Conservation (phyloP, 2,797 vertebrate species). For the Lycodopsis pacificus region DNA sequence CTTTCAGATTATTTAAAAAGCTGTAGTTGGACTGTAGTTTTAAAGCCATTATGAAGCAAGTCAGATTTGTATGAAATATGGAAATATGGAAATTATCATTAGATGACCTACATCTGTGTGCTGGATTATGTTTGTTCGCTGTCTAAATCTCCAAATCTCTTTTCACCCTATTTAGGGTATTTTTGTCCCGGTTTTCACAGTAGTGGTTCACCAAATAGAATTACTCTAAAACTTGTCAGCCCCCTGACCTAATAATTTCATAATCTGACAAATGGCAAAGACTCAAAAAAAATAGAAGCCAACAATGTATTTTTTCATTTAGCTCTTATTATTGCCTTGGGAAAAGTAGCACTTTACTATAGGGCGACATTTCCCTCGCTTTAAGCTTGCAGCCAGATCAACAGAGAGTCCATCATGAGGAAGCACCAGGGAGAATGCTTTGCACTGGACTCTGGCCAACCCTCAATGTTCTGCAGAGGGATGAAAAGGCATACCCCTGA, state of each 20-base stretch:
- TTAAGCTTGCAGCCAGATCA: slow-evolving; percentile 44
- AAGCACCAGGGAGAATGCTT: slow-evolving; percentile 74
- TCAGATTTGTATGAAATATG: slow-evolving; percentile 31
- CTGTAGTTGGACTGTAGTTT: slow-evolving; percentile 9
- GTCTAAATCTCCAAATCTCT: slow-evolving; percentile 75
- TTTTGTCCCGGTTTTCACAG: slow-evolving; percentile 56
- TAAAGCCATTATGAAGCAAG: slow-evolving; percentile 28
- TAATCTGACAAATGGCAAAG: slow-evolving; percentile 42
- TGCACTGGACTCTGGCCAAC: slow-evolving; percentile 83
- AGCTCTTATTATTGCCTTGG: slow-evolving; percentile 12
- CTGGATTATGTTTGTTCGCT: slow-evolving; percentile 71
- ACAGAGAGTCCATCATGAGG: slow-evolving; percentile 46
- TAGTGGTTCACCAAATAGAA: slow-evolving; percentile 54
- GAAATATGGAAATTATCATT: slow-evolving; percentile 55
- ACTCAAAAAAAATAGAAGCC: slow-evolving; percentile 31
- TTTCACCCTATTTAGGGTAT: slow-evolving; percentile 68
- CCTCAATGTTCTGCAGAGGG: slow-evolving; percentile 88
- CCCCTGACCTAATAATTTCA: slow-evolving; percentile 45
- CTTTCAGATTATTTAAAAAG: slow-evolving; percentile 8
- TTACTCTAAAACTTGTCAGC: slow-evolving; percentile 55
- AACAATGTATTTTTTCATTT: slow-evolving; percentile 17
- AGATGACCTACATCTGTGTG: slow-evolving; percentile 70
- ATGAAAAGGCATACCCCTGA: slow-evolving; percentile 87
- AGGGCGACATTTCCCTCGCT: slow-evolving; percentile 32
- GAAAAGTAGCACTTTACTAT: slow-evolving; percentile 26